Conservation (phyloP, 2,113 vertebrate genomes). For the Indri indri region DNA sequence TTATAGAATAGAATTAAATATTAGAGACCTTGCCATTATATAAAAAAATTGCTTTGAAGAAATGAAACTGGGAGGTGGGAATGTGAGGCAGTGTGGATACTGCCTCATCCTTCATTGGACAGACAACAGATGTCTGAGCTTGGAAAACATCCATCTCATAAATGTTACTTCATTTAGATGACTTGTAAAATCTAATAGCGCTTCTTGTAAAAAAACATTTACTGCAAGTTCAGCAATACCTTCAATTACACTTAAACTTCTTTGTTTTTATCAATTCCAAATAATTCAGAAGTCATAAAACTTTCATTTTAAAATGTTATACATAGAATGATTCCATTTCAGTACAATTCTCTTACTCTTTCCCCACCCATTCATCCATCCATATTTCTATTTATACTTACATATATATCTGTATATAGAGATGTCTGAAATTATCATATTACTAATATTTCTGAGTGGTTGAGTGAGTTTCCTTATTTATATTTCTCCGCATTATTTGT, state of each 20-base stretch:
- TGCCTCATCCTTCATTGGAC: slow-evolving; percentile 13
- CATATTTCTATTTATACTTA: background rate
- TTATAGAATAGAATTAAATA: background rate
- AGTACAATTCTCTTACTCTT: background rate
- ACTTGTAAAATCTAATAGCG: slow-evolving; percentile 3
- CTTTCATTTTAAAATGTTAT: background rate
- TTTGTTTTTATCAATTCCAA: background rate
- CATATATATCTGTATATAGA: background rate
- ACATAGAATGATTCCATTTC: background rate
- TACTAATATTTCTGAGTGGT: background rate
- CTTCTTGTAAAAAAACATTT: background rate
- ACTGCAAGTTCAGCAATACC: background rate
- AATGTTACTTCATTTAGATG: background rate
- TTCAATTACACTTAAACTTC: background rate
- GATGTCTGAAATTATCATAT: background rate
- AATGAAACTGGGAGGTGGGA: background rate
- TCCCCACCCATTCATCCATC: background rate
- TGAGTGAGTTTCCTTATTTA: background rate
- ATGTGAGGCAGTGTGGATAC: background rate
- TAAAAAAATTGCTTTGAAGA: slow-evolving; percentile 32
- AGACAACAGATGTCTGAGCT: slow-evolving; percentile 35
- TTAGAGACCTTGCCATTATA: background rate
- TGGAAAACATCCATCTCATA: slow-evolving; percentile 45
- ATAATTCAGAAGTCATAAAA: background rate
- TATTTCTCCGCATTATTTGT: background rate